Evolutionary conservation across 2,797 vertebrate species (phyloP), one percentile per base, ranked within the genome.

Genomic region (Sparus aurata): DNA sequence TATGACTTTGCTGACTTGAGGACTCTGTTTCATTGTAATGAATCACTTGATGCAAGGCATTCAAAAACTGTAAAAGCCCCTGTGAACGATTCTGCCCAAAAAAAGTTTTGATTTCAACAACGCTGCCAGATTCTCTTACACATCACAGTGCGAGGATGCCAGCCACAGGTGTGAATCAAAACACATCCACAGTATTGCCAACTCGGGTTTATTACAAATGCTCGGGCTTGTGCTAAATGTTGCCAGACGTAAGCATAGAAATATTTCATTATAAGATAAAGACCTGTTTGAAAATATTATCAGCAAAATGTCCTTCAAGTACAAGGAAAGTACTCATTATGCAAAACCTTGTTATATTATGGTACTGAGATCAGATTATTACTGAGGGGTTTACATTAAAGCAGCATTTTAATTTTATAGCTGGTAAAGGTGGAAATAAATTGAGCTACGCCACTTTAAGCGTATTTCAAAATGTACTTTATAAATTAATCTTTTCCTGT

Each of bases 131-230:
- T 45, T 49, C 59, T 62, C 15, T 43, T 7, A 58, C 41, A 53
- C 50, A 55, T 75, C 68, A 61, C 43, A 60, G 50, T 5, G 53
- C 50, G 63, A 12, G 60, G 49, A 45, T 64, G 59, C 43, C 75
- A 73, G 72, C 58, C 66, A 55, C 41, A 71, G 71, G 70, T 75
- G 22, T 70, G 5, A 58, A 84, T 73, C 45, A 68, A 63, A 85
- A 82, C 69, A 66, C 47, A 71, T 65, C 55, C 59, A 59, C 22
- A 20, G 4, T 16, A 4, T 23, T 30, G 30, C 6, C 10, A 52
- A 27, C 45, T 57, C 15, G 49, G 30, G 50, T 63, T 47, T 41
- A 5, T 47, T 23, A n/a, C 34, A 52, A 47, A 69, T 27, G 55
- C 30, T 47, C 43, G 23, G 20, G n/a, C 23, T 54, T 20, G 52